A percentile compares a stretch with the other conserved stretches of the same genome.
Conservation (phyloP, 1,140 invertebrate species). For the Drosophila pectinifera region DNA sequence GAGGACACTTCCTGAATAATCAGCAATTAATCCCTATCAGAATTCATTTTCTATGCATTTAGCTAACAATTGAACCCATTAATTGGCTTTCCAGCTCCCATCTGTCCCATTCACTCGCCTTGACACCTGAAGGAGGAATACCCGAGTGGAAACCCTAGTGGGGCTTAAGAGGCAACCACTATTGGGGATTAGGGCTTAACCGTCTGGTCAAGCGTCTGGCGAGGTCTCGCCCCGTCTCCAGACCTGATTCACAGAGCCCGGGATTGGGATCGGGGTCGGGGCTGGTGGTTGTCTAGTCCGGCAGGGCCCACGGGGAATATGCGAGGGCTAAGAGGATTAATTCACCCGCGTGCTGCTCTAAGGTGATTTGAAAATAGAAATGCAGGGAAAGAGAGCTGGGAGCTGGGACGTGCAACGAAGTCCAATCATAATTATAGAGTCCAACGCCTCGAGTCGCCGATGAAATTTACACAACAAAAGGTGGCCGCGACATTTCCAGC, state of each 20-base stretch:
- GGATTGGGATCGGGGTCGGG: constrained; percentile 6
- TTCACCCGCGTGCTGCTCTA: constrained; percentile 74
- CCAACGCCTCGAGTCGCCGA: constrained; percentile 42
- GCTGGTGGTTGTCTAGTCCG: constrained; percentile 70
- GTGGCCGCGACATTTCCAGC: constrained; percentile 74
- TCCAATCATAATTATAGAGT: constrained; percentile 76
- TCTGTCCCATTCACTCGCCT: constrained; percentile 60
- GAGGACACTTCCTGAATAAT: constrained; percentile 8
- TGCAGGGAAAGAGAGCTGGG: constrained; percentile 27
- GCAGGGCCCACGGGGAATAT: constrained; percentile 53
- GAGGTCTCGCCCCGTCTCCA: constrained; percentile 7
- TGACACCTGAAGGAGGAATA: constrained; percentile 47
- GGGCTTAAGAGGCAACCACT: constrained; percentile 56
- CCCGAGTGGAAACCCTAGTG: constrained; percentile 58
- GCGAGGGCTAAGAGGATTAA: constrained; percentile 73
- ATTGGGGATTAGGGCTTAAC: constrained; percentile 76
- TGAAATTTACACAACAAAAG: constrained; percentile 79
- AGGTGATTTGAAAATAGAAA: constrained; percentile 28
- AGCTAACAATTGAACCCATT: constrained; percentile 58
- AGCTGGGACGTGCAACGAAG: constrained; percentile 60
- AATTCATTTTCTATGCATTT: constrained; percentile 12
- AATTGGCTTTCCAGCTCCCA: constrained; percentile 48
- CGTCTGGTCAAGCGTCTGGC: constrained; percentile 73
- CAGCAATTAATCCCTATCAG: constrained; percentile 22
- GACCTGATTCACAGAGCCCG: constrained; percentile 33